phyloP scores from a whole-genome alignment of 2,888 invertebrate genomes.

The Schizaphis graminum region DNA sequence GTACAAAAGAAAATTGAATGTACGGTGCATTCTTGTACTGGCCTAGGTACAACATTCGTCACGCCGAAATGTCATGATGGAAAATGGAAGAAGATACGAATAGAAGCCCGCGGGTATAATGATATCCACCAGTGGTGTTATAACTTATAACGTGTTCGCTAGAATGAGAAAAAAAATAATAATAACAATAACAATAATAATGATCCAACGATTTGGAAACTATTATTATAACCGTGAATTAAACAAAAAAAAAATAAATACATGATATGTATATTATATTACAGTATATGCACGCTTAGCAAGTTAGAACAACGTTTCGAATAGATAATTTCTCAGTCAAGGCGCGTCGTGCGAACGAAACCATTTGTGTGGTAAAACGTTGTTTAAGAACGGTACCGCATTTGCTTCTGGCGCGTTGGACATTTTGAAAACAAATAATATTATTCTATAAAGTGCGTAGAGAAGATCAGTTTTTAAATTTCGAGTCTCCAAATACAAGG shows the following conservation, averaged over 20 bases:
- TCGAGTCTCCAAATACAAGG: background rate
- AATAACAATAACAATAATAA: constrained; percentile 9
- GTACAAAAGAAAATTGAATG: constrained; percentile 60
- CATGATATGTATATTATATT: background rate
- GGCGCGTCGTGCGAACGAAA: background rate
- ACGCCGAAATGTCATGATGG: constrained; percentile 63
- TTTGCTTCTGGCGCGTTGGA: background rate
- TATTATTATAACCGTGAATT: constrained; percentile 23
- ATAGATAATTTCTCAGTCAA: background rate
- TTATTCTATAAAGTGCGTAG: background rate
- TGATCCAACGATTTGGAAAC: constrained; percentile 5
- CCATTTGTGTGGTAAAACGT: background rate
- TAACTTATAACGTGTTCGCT: background rate
- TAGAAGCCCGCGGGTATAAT: constrained; percentile 26
- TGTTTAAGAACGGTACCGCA: too few relatives aligned
- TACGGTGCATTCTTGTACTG: constrained; percentile 49
- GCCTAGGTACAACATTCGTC: constrained; percentile 51
- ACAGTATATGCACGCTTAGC: background rate
- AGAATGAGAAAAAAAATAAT: constrained; percentile 7
- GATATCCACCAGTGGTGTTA: constrained; percentile 35
- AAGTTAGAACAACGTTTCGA: background rate
- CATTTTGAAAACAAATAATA: background rate
- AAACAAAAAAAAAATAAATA: background rate
- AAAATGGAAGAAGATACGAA: constrained; percentile 36
- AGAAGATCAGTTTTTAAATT: background rate